Evolutionary conservation across 2,888 invertebrate genomes (phyloP).

Genomic region (Acanthopleura granulata): DNA sequence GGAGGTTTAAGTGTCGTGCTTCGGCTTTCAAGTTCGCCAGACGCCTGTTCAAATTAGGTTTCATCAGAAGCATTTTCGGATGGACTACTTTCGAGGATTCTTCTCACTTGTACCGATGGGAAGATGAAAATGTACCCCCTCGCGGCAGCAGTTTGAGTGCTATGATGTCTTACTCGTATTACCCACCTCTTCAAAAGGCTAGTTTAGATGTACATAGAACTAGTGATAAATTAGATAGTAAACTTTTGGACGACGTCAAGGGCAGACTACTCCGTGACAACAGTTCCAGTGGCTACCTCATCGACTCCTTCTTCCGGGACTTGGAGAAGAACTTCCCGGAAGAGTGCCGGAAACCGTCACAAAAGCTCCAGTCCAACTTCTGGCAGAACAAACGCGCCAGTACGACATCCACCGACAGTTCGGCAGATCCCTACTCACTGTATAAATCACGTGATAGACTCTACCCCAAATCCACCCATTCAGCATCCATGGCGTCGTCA

Average conservation of each 20-base stretch:
- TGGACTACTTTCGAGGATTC: slow-evolving; percentile 60
- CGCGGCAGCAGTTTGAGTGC: slow-evolving; percentile 5
- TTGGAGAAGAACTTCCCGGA: slow-evolving; percentile 41
- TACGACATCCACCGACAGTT: slow-evolving; percentile 52
- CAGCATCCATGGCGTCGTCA: slow-evolving; percentile 34
- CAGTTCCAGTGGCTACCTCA: slow-evolving; percentile 12
- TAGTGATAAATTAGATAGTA: slow-evolving; percentile 23
- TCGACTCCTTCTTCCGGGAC: slow-evolving; percentile 46
- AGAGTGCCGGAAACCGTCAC: slow-evolving; percentile 22
- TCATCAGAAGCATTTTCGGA: slow-evolving; percentile 56
- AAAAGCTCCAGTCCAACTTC: slow-evolving; percentile 22
- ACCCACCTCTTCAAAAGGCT: neutral
- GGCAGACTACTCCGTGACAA: slow-evolving; percentile 27
- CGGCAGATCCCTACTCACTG: slow-evolving; percentile 44
- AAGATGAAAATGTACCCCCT: slow-evolving; percentile 34
- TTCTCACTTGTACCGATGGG: slow-evolving; percentile 59
- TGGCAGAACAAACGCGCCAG: slow-evolving; percentile 42
- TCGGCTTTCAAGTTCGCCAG: slow-evolving; percentile 55
- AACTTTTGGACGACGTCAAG: slow-evolving; percentile 35
- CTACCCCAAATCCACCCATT: slow-evolving; percentile 14
- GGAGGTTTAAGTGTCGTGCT: slow-evolving; percentile 50
- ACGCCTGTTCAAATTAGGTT: slow-evolving; percentile 57
- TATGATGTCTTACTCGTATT: slow-evolving; percentile 9
- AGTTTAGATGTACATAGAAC: neutral
- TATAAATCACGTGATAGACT: slow-evolving; percentile 40